These are phyloP conservation scores for Salpingus planirostris DNA, from an alignment of 2,888 invertebrate species.

Conservation along the genomic window DNA sequence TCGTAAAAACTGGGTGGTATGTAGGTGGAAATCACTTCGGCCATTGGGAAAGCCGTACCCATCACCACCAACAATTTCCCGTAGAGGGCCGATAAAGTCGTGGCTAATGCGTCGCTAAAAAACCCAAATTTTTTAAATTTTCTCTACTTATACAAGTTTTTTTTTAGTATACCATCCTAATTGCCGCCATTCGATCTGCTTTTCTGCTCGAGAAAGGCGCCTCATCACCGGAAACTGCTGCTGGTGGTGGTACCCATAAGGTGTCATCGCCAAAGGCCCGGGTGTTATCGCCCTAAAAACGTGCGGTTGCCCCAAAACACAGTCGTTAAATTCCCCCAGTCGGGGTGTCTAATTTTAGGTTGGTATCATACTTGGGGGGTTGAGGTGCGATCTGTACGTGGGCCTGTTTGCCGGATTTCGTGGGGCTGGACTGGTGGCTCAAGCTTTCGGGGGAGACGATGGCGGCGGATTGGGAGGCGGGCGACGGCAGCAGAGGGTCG, in stretches of 20 bases:
- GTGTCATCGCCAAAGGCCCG: conserved; percentile 49
- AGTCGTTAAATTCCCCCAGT: too few species aligned
- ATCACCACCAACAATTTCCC: conserved; percentile 89
- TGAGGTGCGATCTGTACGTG: conserved; percentile 18
- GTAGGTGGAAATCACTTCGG: conserved; percentile 90
- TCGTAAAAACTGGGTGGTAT: conserved; percentile 91
- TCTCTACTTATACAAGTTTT: too few species aligned
- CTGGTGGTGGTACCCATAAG: conserved; percentile 46
- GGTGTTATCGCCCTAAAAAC: conserved; percentile 32
- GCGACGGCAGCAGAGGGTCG: conserved; percentile 60
- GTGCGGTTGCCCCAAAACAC: too few species aligned
- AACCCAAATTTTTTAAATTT: too few species aligned
- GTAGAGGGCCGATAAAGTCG: conserved; percentile 85
- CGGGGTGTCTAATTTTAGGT: too few species aligned
- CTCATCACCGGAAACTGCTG: conserved; percentile 51
- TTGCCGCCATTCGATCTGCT: conserved; percentile 53
- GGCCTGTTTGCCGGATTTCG: conserved; percentile 16
- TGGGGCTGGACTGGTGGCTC: conserved; percentile 60
- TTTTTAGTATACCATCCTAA: conserved; percentile 59
- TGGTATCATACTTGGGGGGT: conserved; percentile 15
- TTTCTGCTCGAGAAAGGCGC: conserved; percentile 46
- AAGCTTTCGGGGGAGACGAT: conserved; percentile 69
- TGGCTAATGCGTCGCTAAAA: conserved; percentile 77
- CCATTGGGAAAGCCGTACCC: conserved; percentile 93
- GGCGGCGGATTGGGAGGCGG: conserved; percentile 64